Evolutionary conservation across 2,888 invertebrate species (phyloP).

Genomic region (Geotrupes spiniger): DNA sequence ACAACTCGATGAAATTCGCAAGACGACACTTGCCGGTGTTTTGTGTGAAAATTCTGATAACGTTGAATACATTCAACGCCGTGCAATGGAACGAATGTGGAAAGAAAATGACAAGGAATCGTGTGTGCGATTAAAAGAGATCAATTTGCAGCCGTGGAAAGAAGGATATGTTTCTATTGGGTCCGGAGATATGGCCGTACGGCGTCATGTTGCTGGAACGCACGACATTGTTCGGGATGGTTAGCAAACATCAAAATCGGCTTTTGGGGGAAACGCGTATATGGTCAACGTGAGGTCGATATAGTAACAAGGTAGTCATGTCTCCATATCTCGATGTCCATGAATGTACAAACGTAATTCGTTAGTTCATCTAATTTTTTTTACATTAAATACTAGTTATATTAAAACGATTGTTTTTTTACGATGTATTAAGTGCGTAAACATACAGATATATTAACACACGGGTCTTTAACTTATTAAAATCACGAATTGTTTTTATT

Average conservation of each 20-base stretch:
- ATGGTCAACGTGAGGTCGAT: constrained; percentile 12
- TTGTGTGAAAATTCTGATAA: constrained; percentile 76
- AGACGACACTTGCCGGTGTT: constrained; percentile 68
- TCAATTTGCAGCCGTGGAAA: constrained; percentile 60
- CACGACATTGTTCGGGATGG: constrained; percentile 11
- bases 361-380: background rate
- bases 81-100: constrained; percentile 66
- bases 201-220: constrained; percentile 9
- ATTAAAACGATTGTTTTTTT: too few relatives aligned
- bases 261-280: constrained; percentile 14
- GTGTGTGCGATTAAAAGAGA: constrained; percentile 61
- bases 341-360: background rate
- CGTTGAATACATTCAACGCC: constrained; percentile 61
- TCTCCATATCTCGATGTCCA: constrained; percentile 7
- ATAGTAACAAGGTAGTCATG: constrained; percentile 19
- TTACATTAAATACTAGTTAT: too few relatives aligned
- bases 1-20: constrained; percentile 79
- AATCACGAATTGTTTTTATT: constrained; percentile 13
- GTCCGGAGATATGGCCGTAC: constrained; percentile 20
- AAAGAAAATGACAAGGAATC: constrained; percentile 58
- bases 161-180: constrained; percentile 39
- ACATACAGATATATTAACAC: too few relatives aligned
- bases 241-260: constrained; percentile 14
- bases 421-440: too few relatives aligned
- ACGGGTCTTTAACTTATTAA: constrained; percentile 1